These are phyloP conservation scores for Rhynchotus rufescens DNA, from an alignment of 2,797 vertebrate species.

Conservation along the genomic window DNA sequence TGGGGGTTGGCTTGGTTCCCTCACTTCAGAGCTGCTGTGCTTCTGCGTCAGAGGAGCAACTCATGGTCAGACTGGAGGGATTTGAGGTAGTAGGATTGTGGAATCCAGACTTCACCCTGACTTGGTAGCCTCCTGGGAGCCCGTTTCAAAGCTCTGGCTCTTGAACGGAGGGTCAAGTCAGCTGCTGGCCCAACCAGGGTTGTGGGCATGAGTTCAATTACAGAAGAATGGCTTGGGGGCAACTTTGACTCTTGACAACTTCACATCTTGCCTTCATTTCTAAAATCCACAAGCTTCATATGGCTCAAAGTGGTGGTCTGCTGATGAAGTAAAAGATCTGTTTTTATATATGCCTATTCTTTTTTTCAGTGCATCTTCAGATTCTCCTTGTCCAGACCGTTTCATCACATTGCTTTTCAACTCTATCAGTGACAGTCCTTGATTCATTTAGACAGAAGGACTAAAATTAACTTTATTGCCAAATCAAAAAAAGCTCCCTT, in stretches of 20 bases:
- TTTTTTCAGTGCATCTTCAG: conserved; percentile 47
- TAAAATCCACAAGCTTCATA: not conserved
- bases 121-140: not conserved
- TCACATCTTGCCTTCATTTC: not conserved
- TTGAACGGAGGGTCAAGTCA: not conserved
- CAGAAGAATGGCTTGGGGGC: not conserved
- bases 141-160: not conserved
- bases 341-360: conserved; percentile 13
- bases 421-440: conserved; percentile 30
- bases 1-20: not conserved
- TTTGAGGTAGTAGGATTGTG: not conserved
- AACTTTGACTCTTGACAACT: not conserved
- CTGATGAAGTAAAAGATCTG: conserved; percentile 12
- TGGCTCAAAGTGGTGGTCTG: not conserved
- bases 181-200: not conserved
- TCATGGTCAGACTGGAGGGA: not conserved
- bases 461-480: conserved; percentile 66
- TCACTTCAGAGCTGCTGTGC: not conserved
- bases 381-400: conserved; percentile 28
- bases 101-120: not conserved
- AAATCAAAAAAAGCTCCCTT: conserved; percentile 59
- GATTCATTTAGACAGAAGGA: conserved; percentile 46
- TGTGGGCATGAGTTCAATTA: not conserved
- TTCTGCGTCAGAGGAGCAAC: not conserved
- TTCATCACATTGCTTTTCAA: not conserved